These are phyloP conservation scores for Alcedo atthis DNA, from an alignment of 2,797 vertebrate species.

Conservation along the genomic window DNA sequence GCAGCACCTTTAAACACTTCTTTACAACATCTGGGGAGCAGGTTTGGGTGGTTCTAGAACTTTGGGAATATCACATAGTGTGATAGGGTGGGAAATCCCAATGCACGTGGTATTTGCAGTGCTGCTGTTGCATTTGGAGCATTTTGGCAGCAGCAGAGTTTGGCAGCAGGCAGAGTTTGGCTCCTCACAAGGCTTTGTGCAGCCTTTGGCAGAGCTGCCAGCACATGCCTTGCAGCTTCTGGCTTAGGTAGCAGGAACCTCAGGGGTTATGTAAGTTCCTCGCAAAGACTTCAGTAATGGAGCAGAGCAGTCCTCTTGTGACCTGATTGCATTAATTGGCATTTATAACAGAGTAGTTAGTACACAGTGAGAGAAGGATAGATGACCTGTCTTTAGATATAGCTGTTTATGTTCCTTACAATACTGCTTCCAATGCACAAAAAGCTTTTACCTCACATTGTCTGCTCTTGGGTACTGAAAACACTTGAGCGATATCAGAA, in stretches of 20 bases:
- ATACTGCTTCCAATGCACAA: not conserved
- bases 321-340: not conserved
- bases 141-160: not conserved
- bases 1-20: not conserved
- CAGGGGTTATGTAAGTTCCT: not conserved
- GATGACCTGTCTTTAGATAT: not conserved
- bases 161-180: not conserved
- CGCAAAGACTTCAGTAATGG: not conserved
- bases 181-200: not conserved
- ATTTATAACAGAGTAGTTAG: not conserved
- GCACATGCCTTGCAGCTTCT: accelerated
- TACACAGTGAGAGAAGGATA: not conserved
- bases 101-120: accelerated
- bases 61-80: not conserved
- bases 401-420: not conserved
- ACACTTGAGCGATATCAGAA: not conserved
- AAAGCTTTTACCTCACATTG: slow-evolving; percentile 14
- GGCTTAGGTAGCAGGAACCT: not conserved
- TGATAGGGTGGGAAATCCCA: not conserved
- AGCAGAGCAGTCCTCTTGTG: not conserved
- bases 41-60: not conserved
- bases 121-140: not conserved
- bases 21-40: not conserved
- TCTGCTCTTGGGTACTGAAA: slow-evolving; percentile 16
- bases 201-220: not conserved